Conservation (phyloP, 2,888 invertebrate genomes). For the Sabatieria punctata region DNA sequence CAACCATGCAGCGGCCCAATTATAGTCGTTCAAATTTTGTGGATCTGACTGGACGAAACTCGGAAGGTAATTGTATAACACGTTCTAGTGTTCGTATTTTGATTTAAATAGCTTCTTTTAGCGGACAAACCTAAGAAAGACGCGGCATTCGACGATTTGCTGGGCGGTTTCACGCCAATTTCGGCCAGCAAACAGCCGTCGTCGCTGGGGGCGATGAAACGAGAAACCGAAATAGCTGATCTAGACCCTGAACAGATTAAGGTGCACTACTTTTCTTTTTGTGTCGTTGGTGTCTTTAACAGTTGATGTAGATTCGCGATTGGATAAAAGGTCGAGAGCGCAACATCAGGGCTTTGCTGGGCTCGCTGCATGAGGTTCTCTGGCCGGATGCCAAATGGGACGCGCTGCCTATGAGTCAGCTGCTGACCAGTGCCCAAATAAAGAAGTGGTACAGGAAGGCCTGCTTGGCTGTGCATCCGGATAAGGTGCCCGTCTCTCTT, state of each 20-base stretch:
- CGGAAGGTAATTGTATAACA: no score
- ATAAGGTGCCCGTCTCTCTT: slow-evolving; percentile 65
- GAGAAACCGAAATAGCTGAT: slow-evolving; percentile 29
- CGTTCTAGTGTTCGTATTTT: no score
- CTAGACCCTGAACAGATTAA: slow-evolving; percentile 36
- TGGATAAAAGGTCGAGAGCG: slow-evolving; percentile 84
- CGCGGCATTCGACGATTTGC: slow-evolving; percentile 37
- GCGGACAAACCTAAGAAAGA: no score
- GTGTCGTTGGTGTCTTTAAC: background rate
- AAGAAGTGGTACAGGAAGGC: slow-evolving; percentile 88
- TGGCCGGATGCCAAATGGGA: slow-evolving; percentile 67
- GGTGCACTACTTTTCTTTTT: slow-evolving; percentile 23
- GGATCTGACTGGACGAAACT: no score
- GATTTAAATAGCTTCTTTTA: no score
- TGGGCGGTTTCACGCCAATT: no score
- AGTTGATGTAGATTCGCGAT: slow-evolving; percentile 43
- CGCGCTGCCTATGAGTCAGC: slow-evolving; percentile 79
- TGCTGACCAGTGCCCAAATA: slow-evolving; percentile 76
- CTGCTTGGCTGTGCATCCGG: slow-evolving; percentile 91
- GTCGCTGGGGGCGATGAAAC: slow-evolving; percentile 35
- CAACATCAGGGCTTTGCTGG: slow-evolving; percentile 82
- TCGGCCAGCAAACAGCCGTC: no score
- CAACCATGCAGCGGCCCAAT: slow-evolving; percentile 9
- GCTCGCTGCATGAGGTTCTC: slow-evolving; percentile 76
- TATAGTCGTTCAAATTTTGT: slow-evolving; percentile 16